Evolutionary conservation across 2,888 invertebrate genomes (phyloP).

Genomic region (Hypomecis punctinalis): DNA sequence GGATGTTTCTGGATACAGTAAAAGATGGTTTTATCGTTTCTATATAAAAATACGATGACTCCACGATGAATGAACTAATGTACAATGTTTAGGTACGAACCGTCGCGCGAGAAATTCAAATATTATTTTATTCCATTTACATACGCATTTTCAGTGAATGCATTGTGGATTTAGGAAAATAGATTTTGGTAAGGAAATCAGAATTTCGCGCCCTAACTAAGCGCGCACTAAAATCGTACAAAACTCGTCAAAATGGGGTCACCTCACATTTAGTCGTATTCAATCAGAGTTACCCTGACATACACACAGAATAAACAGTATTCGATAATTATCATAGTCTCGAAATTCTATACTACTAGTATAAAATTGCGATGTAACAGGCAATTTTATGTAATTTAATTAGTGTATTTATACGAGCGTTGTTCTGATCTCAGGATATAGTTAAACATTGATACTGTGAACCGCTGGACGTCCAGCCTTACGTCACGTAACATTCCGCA

Average conservation of each 20-base stretch:
- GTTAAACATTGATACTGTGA: background rate
- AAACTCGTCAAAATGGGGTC: conserved; percentile 5
- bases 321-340: conserved; percentile 19
- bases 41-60: conserved; percentile 22
- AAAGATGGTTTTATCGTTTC: conserved; percentile 13
- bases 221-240: background rate
- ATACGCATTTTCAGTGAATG: no score
- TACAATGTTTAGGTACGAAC: background rate
- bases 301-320: conserved; percentile 22
- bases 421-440: conserved; percentile 12
- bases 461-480: background rate
- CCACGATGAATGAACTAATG: background rate
- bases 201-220: no score
- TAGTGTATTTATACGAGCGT: conserved; percentile 13
- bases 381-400: conserved; percentile 21
- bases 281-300: conserved; percentile 26
- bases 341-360: conserved; percentile 27
- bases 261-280: conserved; percentile 14
- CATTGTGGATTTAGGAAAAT: no score
- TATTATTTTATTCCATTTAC: no score
- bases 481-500: no score
- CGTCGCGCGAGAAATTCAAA: no score
- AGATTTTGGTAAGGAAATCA: no score
- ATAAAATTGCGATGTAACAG: conserved; percentile 17
- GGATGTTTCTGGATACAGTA: conserved; percentile 19